A percentile compares a stretch with the other conserved stretches of the same genome.
These are phyloP conservation scores for Cosmorhoe ocellata DNA, from an alignment of 2,888 invertebrate species.

Conservation along the genomic window DNA sequence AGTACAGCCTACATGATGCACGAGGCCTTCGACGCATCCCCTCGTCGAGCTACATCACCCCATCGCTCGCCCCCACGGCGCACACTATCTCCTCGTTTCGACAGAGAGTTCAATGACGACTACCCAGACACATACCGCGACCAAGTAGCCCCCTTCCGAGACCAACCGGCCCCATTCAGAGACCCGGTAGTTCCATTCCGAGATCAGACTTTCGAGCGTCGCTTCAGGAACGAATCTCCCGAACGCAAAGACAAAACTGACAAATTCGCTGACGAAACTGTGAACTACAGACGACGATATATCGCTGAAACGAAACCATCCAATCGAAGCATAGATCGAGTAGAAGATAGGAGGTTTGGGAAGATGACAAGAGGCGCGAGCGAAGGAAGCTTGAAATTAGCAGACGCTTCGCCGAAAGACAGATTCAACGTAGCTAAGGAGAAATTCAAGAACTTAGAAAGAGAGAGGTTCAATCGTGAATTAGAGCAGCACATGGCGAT, in stretches of 20 bases:
- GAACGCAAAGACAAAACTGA: slow-evolving; percentile 68
- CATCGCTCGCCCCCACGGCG: slow-evolving; percentile 46
- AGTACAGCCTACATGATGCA: slow-evolving; percentile 85
- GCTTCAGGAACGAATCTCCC: slow-evolving; percentile 70
- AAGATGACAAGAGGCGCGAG: slow-evolving; percentile 70
- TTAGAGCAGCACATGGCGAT: slow-evolving; percentile 79
- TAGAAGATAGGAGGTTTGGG: slow-evolving; percentile 73
- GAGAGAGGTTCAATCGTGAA: slow-evolving; percentile 84
- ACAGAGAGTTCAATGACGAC: slow-evolving; percentile 51
- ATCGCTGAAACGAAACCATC: slow-evolving; percentile 76
- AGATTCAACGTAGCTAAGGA: slow-evolving; percentile 93
- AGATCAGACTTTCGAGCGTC: slow-evolving; percentile 62
- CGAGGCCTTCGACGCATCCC: slow-evolving; percentile 77
- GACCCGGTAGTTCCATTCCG: slow-evolving; percentile 53
- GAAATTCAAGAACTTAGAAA: slow-evolving; percentile 91
- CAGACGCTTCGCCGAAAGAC: slow-evolving; percentile 85
- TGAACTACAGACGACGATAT: slow-evolving; percentile 74
- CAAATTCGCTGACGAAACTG: slow-evolving; percentile 61
- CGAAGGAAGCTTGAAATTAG: slow-evolving; percentile 72
- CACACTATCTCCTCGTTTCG: slow-evolving; percentile 58
- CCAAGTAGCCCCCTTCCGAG: slow-evolving; percentile 56
- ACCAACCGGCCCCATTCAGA: slow-evolving; percentile 47
- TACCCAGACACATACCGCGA: slow-evolving; percentile 50
- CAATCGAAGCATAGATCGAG: slow-evolving; percentile 69
- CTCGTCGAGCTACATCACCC: slow-evolving; percentile 62